Percentiles rank a stretch among this genome's conserved stretches.
phyloP scores from a whole-genome alignment of 2,113 vertebrate genomes.

The Larimichthys crocea region DNA sequence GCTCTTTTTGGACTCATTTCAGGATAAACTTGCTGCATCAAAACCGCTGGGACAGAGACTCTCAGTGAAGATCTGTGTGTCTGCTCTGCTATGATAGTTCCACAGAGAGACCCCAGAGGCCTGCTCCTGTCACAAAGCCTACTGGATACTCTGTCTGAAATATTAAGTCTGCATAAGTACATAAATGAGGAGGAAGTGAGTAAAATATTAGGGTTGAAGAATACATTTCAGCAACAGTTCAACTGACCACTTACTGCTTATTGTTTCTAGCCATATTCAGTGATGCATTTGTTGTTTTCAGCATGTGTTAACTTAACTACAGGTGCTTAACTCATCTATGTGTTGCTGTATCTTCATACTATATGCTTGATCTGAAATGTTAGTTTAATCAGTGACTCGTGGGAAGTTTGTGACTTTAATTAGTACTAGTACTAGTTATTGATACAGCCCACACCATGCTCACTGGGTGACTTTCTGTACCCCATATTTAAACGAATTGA shows the following conservation, averaged over 20 bases:
- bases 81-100: conserved; percentile 37
- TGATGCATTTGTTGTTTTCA: neutral
- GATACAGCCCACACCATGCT: neutral
- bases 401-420: neutral
- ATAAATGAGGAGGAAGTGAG: neutral
- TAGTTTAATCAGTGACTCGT: neutral
- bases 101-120: conserved; percentile 22
- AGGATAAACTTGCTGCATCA: conserved; percentile 17
- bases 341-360: neutral
- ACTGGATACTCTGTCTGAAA: conserved; percentile 21
- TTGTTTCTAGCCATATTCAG: neutral
- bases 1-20: conserved; percentile 24
- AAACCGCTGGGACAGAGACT: conserved; percentile 34
- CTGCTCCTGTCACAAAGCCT: conserved; percentile 17
- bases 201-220: neutral
- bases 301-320: neutral
- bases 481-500: neutral
- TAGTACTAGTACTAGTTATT: too few relatives aligned
- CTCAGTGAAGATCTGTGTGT: conserved; percentile 52
- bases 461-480: neutral
- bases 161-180: neutral
- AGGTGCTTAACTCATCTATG: neutral
- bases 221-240: neutral
- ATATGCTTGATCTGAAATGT: neutral
- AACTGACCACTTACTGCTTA: neutral